Evolutionary conservation across 2,113 vertebrate genomes (phyloP).

Genomic region (Turdus rufiventris): DNA sequence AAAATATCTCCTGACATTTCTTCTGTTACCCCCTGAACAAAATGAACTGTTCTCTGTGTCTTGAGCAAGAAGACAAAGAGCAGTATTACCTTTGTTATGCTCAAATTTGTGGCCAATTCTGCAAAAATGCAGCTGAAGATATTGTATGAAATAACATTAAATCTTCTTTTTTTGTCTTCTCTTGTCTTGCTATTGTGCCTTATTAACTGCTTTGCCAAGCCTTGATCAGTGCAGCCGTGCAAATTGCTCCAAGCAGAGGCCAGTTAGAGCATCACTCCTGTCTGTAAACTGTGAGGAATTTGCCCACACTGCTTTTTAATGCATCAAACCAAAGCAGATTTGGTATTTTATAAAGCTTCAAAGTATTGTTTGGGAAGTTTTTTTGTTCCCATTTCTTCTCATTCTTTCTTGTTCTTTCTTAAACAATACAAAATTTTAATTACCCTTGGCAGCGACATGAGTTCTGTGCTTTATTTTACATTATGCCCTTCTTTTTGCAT

Average conservation of each 20-base stretch:
- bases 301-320: neutral
- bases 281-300: neutral
- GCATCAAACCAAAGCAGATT: neutral
- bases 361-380: neutral
- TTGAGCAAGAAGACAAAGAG: neutral
- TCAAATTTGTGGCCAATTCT: neutral
- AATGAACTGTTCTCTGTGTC: neutral
- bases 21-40: neutral
- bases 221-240: neutral
- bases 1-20: neutral
- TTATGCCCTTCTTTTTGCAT: slow-evolving; percentile 4
- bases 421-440: neutral
- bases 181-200: neutral
- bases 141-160: neutral
- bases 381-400: neutral
- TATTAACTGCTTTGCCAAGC: neutral
- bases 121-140: neutral
- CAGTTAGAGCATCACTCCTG: neutral
- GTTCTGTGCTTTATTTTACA: neutral
- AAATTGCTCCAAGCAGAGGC: slow-evolving; percentile 13
- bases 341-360: neutral
- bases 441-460: neutral
- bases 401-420: neutral
- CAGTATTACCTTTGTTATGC: neutral
- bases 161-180: neutral